Conservation (phyloP, 2,797 vertebrate species). For the Arctocebus calabarensis region DNA sequence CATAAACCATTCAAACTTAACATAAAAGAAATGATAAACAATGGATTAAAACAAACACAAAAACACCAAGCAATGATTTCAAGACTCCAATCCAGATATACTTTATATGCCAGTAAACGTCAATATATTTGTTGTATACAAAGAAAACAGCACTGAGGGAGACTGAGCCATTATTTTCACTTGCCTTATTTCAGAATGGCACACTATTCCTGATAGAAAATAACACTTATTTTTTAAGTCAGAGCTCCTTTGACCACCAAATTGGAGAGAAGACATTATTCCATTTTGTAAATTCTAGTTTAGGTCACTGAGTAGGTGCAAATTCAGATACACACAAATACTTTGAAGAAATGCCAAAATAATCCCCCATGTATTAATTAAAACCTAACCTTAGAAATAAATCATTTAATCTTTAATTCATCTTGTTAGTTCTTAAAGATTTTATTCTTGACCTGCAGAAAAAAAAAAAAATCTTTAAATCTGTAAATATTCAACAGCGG, state of each 20-base stretch:
- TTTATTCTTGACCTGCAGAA: constrained; percentile 8
- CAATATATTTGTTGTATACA: constrained; percentile 4
- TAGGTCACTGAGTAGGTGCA: constrained; percentile 46
- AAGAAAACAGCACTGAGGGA: constrained; percentile 25
- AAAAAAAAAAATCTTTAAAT: constrained; percentile 63
- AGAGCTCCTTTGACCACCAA: constrained; percentile 22
- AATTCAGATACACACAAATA: constrained; percentile 39
- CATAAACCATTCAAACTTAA: constrained; percentile 57
- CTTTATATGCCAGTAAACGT: constrained; percentile 28
- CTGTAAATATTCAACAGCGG: constrained; percentile 21
- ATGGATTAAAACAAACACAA: constrained; percentile 26
- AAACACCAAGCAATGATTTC: constrained; percentile 17
- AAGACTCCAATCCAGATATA: constrained; percentile 42
- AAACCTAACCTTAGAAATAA: constrained; percentile 51
- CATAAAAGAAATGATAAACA: constrained; percentile 42
- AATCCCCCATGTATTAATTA: constrained; percentile 58
- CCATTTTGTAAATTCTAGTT: constrained; percentile 59
- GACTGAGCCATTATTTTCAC: not conserved
- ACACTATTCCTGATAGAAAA: constrained; percentile 43
- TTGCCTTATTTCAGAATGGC: constrained; percentile 50
- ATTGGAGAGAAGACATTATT: constrained; percentile 49
- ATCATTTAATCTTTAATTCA: constrained; percentile 66
- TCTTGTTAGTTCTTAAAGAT: constrained; percentile 22
- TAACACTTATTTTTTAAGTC: not conserved
- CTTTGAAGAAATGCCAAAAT: not conserved